Percentiles rank a stretch among this genome's conserved stretches.
phyloP scores from a whole-genome alignment of 2,113 vertebrate species.

The Acanthochromis polyacanthus region DNA sequence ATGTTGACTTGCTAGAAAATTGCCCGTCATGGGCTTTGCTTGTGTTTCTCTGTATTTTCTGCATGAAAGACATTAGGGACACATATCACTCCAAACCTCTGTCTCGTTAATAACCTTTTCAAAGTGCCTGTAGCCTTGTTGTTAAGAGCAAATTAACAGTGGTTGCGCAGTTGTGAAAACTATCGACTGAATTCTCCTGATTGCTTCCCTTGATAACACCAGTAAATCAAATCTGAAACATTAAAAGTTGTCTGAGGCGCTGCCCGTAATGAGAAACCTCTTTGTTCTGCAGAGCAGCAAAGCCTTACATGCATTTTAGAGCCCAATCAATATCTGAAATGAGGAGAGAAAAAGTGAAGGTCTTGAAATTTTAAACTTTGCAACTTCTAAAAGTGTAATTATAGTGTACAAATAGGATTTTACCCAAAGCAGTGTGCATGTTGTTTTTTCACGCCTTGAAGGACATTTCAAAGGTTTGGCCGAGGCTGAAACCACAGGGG shows the following conservation, averaged over 20 bases:
- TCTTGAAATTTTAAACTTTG: conserved; percentile 80
- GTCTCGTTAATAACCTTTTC: conserved; percentile 46
- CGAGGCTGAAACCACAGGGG: conserved; percentile 80
- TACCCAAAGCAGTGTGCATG: conserved; percentile 79
- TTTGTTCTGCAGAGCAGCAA: conserved; percentile 74
- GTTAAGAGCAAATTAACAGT: conserved; percentile 53
- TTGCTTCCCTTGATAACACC: conserved; percentile 78
- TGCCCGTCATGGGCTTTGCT: conserved; percentile 11
- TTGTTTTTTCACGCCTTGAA: conserved; percentile 79
- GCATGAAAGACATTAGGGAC: conserved; percentile 35
- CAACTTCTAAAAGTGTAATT: conserved; percentile 84
- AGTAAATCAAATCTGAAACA: conserved; percentile 70
- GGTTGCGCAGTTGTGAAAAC: conserved; percentile 61
- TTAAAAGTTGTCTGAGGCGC: conserved; percentile 72
- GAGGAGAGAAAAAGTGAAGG: conserved; percentile 74
- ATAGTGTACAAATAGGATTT: conserved; percentile 82
- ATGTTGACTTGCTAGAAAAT: conserved; percentile 1
- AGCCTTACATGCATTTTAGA: conserved; percentile 66
- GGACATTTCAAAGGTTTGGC: conserved; percentile 84
- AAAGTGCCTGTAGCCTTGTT: conserved; percentile 60
- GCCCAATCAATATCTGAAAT: conserved; percentile 80
- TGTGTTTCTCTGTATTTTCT: conserved; percentile 46
- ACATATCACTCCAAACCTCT: conserved; percentile 46
- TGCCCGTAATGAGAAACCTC: conserved; percentile 73
- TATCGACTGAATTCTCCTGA: conserved; percentile 74